Conservation (phyloP, 1,140 invertebrate species). For the Proctacanthus coquilletti region DNA sequence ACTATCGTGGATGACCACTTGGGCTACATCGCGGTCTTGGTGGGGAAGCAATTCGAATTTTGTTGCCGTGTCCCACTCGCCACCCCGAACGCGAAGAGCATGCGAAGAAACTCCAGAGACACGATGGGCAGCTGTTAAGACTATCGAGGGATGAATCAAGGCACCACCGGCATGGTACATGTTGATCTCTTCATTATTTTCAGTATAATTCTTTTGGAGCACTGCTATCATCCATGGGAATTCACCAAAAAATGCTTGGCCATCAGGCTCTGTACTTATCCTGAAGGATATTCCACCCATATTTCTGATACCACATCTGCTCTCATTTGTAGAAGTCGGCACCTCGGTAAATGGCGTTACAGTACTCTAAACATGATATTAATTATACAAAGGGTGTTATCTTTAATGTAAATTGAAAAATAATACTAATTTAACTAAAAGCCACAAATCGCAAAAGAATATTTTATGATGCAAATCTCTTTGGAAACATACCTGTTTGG, state of each 20-base stretch:
- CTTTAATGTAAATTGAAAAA: too few species aligned
- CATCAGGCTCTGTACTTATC: not conserved
- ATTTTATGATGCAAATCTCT: too few species aligned
- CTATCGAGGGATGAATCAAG: constrained; percentile 32
- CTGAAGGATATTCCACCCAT: not conserved
- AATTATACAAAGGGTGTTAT: too few species aligned
- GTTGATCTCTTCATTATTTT: constrained; percentile 33
- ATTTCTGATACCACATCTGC: constrained; percentile 1
- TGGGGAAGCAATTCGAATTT: constrained; percentile 37
- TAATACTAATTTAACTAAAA: too few species aligned
- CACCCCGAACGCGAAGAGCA: constrained; percentile 36
- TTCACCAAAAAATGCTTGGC: constrained; percentile 24
- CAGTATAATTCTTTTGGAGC: constrained; percentile 35
- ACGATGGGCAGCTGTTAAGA: constrained; percentile 40
- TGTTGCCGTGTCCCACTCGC: constrained; percentile 52
- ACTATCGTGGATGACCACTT: constrained; percentile 35
- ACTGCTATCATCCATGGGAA: constrained; percentile 70
- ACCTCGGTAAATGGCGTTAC: too few species aligned
- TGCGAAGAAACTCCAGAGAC: constrained; percentile 15
- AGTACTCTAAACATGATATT: too few species aligned
- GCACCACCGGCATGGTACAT: constrained; percentile 34
- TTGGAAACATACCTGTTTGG: too few species aligned
- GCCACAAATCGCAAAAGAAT: too few species aligned
- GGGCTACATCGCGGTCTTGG: constrained; percentile 36
- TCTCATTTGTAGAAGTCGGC: too few species aligned